Conservation (phyloP, 2,888 invertebrate species). For the Dryobota labecula region DNA sequence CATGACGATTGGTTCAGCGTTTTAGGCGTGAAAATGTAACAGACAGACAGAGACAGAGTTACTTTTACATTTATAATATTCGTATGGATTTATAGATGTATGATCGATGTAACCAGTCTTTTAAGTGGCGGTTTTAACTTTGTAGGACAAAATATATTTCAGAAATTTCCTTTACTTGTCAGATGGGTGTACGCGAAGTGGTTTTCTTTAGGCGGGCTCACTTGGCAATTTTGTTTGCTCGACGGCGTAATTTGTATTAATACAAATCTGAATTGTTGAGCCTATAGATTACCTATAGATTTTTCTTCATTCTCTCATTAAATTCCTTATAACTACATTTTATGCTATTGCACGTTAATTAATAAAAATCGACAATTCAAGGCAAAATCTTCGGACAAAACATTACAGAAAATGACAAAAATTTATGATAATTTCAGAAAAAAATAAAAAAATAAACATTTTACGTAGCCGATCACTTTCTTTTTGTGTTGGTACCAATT, state of each 20-base stretch:
- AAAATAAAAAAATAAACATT: neutral
- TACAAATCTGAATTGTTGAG: neutral
- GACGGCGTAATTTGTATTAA: neutral
- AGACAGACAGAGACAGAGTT: no score
- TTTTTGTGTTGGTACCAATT: neutral
- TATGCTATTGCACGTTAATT: neutral
- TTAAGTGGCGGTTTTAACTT: neutral
- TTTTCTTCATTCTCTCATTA: neutral
- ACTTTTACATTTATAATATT: no score
- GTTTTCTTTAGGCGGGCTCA: neutral
- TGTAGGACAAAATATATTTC: neutral
- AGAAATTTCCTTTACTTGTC: neutral
- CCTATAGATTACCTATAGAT: neutral
- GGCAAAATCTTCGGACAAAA: neutral
- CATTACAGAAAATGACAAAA: neutral
- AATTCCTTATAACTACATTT: neutral
- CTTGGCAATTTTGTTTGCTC: constrained; percentile 1
- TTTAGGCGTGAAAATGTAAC: no score
- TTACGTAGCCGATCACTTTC: no score
- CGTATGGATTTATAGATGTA: no score
- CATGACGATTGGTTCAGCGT: no score
- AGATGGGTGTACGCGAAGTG: neutral
- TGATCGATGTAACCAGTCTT: neutral
- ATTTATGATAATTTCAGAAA: neutral
- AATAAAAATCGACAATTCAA: neutral